phyloP scores from a whole-genome alignment of 2,797 vertebrate genomes.

The Gymnoscopelus braueri region DNA sequence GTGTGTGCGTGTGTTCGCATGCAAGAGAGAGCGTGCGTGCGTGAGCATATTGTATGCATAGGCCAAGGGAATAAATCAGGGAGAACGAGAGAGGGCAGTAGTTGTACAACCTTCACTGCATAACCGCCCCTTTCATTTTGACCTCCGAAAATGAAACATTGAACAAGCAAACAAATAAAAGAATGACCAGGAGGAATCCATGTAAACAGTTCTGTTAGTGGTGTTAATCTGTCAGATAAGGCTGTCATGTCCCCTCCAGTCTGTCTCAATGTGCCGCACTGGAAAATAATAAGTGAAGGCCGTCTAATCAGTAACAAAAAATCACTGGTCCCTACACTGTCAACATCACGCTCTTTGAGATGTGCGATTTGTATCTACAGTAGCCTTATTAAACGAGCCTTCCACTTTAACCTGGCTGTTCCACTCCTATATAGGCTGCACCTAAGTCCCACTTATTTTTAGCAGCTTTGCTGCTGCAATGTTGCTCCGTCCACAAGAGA shows the following conservation, averaged over 20 bases:
- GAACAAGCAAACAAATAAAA: constrained; percentile 18
- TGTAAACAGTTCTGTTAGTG: constrained; percentile 46
- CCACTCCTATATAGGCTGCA: constrained; percentile 33
- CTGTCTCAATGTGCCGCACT: constrained; percentile 52
- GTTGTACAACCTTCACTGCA: constrained; percentile 37
- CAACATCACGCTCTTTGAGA: constrained; percentile 56
- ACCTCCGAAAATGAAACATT: constrained; percentile 30
- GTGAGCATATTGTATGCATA: too few species aligned
- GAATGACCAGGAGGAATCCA: constrained; percentile 27
- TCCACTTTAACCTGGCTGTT: constrained; percentile 1
- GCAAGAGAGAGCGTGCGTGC: neutral
- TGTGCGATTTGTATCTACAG: constrained; percentile 38
- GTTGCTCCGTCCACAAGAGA: constrained; percentile 30
- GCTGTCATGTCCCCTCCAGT: constrained; percentile 45
- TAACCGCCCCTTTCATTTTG: constrained; percentile 25
- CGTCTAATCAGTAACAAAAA: constrained; percentile 76
- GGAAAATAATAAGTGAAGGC: constrained; percentile 77
- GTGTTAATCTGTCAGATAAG: constrained; percentile 48
- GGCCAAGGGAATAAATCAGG: constrained; percentile 27
- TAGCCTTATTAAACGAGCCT: constrained; percentile 20
- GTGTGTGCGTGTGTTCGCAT: too few species aligned
- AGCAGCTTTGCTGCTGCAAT: constrained; percentile 39
- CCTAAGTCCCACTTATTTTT: constrained; percentile 26
- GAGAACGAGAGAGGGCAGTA: constrained; percentile 40
- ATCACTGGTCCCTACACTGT: constrained; percentile 53